phyloP scores from a whole-genome alignment of 2,113 vertebrate genomes.

The Serilophus lunatus region DNA sequence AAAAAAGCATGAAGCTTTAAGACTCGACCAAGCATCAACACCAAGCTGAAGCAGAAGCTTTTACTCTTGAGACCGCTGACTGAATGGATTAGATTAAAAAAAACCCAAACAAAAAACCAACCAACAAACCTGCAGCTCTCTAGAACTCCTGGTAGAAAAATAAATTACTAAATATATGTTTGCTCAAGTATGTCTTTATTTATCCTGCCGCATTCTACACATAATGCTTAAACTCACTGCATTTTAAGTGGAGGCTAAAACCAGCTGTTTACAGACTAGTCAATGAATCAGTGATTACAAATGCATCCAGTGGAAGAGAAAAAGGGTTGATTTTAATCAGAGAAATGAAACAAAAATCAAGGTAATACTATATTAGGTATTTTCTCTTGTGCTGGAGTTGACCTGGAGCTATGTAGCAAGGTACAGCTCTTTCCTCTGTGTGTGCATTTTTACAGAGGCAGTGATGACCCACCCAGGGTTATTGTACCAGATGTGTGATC shows the following conservation, averaged over 20 bases:
- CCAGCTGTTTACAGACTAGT: not conserved
- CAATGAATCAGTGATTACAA: not conserved
- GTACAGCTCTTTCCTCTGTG: not conserved
- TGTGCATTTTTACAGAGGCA: not conserved
- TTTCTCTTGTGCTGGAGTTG: not conserved
- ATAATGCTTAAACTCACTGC: not conserved
- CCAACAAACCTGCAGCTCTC: not conserved
- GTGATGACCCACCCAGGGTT: rapidly evolving
- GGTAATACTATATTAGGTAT: not conserved
- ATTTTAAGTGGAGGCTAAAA: not conserved
- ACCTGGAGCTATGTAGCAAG: not conserved
- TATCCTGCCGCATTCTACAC: constrained; percentile 11
- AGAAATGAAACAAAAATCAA: not conserved
- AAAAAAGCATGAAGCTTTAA: constrained; percentile 69
- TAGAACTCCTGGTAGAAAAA: constrained; percentile 48
- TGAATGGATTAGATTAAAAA: constrained; percentile 48
- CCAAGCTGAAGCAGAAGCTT: constrained; percentile 58
- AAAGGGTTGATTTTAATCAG: not conserved
- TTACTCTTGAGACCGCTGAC: constrained; percentile 56
- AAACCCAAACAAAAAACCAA: not conserved
- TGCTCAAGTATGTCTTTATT: constrained; percentile 41
- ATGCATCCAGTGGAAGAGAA: not conserved
- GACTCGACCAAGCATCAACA: constrained; percentile 58
- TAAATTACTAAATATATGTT: constrained; percentile 34
- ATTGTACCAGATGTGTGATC: not conserved